Conservation (phyloP, 1,140 invertebrate genomes). For the Stratiolaelaps scimitus region DNA sequence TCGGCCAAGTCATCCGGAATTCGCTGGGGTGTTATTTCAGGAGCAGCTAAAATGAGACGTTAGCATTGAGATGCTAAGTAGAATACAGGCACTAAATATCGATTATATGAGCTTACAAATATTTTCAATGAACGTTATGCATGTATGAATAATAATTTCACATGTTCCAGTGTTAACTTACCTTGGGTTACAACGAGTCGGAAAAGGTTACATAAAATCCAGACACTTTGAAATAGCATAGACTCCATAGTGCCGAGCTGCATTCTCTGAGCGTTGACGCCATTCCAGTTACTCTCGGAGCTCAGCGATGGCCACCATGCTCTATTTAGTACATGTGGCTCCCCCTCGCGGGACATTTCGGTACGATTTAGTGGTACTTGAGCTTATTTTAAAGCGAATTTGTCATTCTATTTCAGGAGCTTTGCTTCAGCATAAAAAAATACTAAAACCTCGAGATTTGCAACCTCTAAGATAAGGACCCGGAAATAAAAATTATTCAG, state of each 20-base stretch:
- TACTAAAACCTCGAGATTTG: no score
- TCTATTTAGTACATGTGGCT: constrained; percentile 3
- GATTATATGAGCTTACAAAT: not conserved
- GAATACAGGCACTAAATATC: not conserved
- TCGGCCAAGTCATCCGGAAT: constrained; percentile 7
- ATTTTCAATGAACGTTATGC: not conserved
- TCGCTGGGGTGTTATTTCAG: not conserved
- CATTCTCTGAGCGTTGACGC: no score
- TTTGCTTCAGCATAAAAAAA: no score
- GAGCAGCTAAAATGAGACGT: not conserved
- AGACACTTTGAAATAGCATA: not conserved
- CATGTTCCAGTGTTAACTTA: not conserved
- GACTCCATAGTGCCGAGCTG: not conserved
- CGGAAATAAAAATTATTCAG: no score
- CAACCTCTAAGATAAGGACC: no score
- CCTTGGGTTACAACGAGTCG: not conserved
- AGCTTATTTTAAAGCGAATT: not conserved
- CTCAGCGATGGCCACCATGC: not conserved
- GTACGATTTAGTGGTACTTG: not conserved
- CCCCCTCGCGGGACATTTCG: constrained; percentile 9
- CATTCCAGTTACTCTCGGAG: not conserved
- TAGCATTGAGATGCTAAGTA: not conserved
- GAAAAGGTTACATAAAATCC: not conserved
- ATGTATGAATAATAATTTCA: not conserved
- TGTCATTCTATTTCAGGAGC: no score